A percentile compares a stretch with the other conserved stretches of the same genome.
These are phyloP conservation scores for Formica exsecta DNA, from an alignment of 1,140 invertebrate genomes.

Conservation along the genomic window DNA sequence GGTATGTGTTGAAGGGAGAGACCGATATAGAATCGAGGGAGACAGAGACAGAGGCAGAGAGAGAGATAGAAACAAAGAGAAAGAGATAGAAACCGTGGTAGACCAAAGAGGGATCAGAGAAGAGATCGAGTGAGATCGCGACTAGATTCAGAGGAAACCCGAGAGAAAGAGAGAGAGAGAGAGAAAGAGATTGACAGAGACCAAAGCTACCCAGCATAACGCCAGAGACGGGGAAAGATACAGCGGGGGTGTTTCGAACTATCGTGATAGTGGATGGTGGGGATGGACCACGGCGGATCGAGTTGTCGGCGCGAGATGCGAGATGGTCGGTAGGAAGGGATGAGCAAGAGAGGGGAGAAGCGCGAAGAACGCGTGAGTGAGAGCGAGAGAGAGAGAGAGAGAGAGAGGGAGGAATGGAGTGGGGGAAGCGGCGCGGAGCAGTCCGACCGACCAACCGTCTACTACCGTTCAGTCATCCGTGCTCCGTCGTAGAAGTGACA, in stretches of 20 bases:
- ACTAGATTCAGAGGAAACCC: neutral
- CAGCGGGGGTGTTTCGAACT: conserved; percentile 32
- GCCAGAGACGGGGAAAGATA: conserved; percentile 35
- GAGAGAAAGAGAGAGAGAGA: neutral
- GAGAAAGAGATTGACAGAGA: conserved; percentile 46
- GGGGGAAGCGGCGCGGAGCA: conserved; percentile 7
- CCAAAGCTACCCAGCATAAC: conserved; percentile 53
- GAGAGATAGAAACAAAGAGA: neutral
- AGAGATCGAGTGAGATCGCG: neutral
- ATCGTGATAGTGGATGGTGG: neutral
- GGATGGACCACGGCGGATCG: neutral
- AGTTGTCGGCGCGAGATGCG: conserved; percentile 29
- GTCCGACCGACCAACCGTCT: conserved; percentile 31
- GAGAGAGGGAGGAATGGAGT: neutral
- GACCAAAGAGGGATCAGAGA: neutral
- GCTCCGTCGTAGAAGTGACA: conserved; percentile 71
- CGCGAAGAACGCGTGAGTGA: neutral
- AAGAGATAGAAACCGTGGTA: neutral
- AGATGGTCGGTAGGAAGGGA: neutral
- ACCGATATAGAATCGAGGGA: conserved; percentile 8
- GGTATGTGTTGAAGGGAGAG: conserved; percentile 9
- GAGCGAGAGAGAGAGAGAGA: neutral
- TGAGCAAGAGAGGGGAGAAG: conserved; percentile 2
- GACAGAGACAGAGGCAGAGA: no score
- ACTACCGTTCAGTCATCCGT: conserved; percentile 74